A percentile compares a stretch with the other conserved stretches of the same genome.
phyloP scores from a whole-genome alignment of 1,140 invertebrate species.

The Periplaneta americana region DNA sequence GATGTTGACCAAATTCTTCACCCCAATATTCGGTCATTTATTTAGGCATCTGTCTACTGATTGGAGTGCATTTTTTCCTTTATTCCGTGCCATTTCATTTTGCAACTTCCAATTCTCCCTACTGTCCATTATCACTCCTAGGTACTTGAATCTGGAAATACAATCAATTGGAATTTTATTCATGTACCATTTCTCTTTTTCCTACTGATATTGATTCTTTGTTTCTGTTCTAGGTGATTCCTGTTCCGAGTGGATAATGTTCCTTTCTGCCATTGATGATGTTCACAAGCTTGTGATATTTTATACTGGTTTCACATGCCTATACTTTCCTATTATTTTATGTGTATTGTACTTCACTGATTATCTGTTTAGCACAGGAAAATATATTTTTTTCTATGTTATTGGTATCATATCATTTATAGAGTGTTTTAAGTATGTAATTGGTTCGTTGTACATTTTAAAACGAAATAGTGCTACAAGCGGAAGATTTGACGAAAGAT shows the following conservation, averaged over 20 bases:
- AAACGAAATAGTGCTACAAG: conserved; percentile 27
- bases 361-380: conserved; percentile 36
- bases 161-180: too few relatives aligned
- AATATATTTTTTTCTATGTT: conserved; percentile 35
- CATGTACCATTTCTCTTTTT: too few relatives aligned
- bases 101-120: too few relatives aligned
- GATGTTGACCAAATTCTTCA: too few relatives aligned
- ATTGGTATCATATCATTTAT: conserved; percentile 36
- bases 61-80: too few relatives aligned
- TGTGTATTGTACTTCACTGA: conserved; percentile 35
- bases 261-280: neutral
- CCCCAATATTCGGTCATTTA: too few relatives aligned
- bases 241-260: neutral
- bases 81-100: too few relatives aligned
- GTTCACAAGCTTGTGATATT: conserved; percentile 1
- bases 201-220: too few relatives aligned
- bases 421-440: conserved; percentile 34
- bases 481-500: conserved; percentile 26
- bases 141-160: too few relatives aligned
- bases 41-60: too few relatives aligned
- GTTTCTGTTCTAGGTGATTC: neutral
- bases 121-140: too few relatives aligned
- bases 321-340: conserved; percentile 38
- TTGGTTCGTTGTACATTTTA: conserved; percentile 28
- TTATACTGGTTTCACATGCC: conserved; percentile 28